Evolutionary conservation across 1,140 invertebrate species (phyloP), one percentile per base, ranked within the genome.

Genomic region (Dinoponera quadriceps): DNA sequence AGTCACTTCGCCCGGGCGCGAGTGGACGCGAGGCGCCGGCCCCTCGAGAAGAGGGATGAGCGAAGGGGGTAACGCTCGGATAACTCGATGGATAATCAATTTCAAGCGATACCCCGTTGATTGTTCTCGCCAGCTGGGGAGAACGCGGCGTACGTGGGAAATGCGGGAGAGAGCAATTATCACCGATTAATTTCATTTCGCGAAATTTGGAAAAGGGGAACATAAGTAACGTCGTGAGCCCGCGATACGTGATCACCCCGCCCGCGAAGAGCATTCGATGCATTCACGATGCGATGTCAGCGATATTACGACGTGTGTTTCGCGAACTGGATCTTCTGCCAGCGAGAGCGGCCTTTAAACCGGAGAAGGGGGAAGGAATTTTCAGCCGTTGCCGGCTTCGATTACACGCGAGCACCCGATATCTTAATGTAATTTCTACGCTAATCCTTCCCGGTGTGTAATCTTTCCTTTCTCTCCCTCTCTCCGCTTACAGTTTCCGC

Each of bases 381-480:
- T 71, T 85, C 74, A 83, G 78, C 83, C 91, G 91, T 92, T 92
- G 92, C 88, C 80, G 73, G 75, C 87, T 85, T 90, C 92, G 92
- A 93, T 93, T 91, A 93, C 82, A 86, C 82, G 73, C 82, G 65
- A 72, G 51, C 54, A 44, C 48, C 22, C 62, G 82, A 63, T 88
- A 74, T 85, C 83, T 85, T 72, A 75, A 49, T 57, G 60, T 78
- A 83, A 82, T 75, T 54, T 29, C 16, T 25, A 66, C 60, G 82
- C 85, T 85, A 62, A 80, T 80, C 78, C 55, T 25, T 74, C 20
- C 44, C n/a, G 18, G 13, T n/a, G 14, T 48, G 22, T 27, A 4
- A n/a, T 59, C 55, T n/a, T 18, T 59, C 25, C 16, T 16, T 11
- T 25, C 55, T n/a, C 55, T 4, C 4, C 55, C n/a, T 3, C 73